Evolutionary conservation across 2,113 vertebrate species (phyloP).

Genomic region (Oreochromis tanganicae): DNA sequence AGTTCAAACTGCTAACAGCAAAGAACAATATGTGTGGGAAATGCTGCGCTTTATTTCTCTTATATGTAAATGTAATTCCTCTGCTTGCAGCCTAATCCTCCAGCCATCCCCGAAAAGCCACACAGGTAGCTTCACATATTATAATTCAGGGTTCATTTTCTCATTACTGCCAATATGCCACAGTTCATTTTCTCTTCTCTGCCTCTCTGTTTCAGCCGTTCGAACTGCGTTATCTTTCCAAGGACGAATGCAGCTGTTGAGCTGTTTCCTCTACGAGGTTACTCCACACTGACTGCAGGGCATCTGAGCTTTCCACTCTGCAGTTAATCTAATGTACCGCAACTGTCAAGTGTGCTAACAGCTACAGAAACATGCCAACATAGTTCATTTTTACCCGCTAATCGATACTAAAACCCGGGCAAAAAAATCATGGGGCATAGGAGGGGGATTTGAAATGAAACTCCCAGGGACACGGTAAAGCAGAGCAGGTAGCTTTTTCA

Average conservation of each 20-base stretch:
- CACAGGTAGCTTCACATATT: constrained; percentile 6
- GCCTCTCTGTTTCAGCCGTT: not conserved
- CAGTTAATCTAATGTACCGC: constrained; percentile 53
- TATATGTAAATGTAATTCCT: constrained; percentile 36
- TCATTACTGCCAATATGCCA: constrained; percentile 20
- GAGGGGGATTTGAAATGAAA: constrained; percentile 1
- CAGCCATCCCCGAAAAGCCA: constrained; percentile 13
- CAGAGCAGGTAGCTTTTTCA: not conserved
- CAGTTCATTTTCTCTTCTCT: constrained; percentile 22
- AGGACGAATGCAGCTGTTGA: constrained; percentile 53
- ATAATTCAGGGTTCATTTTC: constrained; percentile 30
- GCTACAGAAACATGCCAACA: constrained; percentile 27
- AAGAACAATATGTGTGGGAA: not conserved
- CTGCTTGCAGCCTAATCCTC: constrained; percentile 22
- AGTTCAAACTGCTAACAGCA: constrained; percentile 18
- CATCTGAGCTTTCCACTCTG: constrained; percentile 42
- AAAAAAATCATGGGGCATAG: not conserved
- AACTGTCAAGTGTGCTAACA: constrained; percentile 30
- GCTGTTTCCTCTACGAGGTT: constrained; percentile 42
- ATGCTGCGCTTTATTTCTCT: not conserved
- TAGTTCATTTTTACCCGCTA: constrained; percentile 13
- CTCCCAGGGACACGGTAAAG: not conserved
- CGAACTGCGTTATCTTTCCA: constrained; percentile 11
- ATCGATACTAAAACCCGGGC: constrained; percentile 30
- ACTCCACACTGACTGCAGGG: constrained; percentile 46